Evolutionary conservation across 2,888 invertebrate genomes (phyloP), one percentile per base, ranked within the genome.

Genomic region (Drosophila anceps): DNA sequence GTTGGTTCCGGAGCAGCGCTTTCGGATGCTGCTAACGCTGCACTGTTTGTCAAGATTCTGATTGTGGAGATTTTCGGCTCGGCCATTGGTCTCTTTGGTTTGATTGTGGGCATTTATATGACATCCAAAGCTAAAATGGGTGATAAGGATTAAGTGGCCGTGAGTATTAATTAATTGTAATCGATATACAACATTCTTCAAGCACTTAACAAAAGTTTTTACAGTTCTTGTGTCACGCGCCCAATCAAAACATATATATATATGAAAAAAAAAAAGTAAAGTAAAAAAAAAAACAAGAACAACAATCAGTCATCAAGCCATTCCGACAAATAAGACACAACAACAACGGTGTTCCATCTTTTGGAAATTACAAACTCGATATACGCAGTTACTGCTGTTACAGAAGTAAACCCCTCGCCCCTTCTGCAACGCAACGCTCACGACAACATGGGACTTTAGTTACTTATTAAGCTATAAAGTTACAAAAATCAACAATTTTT

Each of bases 51-150:
- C 58, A 99, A 99, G 94, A 98, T 99, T 93, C 95, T 99, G 48
- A 99, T 99, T 93, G 97, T 99, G 51, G 99, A 99, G 94, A 99
- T 99, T 93, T 99, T 99, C 92, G 99, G 98, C 69, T 98, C 98
- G 91, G 99, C 99, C 89, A 99, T 99, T 92, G 99, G 99, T 91
- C 95, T 99, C 27, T 99, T 99, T 93, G 99, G 99, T 63, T 95
- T 99, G 65, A 99, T 99, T 93, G 98, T 99, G 79, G 98, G 99
- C 82, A 98, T 99, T 93, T 98, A 97, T 93, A 97, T 98, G 96
- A 96, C 96, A 71, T 96, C 96, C 79, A 96, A 95, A 93, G 95
- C 96, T 77, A 96, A 96, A 93, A 96, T 96, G 96, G 96, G 96
- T 90, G 95, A 95, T 93, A 95, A 95, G 88, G 92, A 91, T 43